Base-by-base conservation (phyloP, 2,113 vertebrate genomes). In the Tautogolabrus adspersus region DNA sequence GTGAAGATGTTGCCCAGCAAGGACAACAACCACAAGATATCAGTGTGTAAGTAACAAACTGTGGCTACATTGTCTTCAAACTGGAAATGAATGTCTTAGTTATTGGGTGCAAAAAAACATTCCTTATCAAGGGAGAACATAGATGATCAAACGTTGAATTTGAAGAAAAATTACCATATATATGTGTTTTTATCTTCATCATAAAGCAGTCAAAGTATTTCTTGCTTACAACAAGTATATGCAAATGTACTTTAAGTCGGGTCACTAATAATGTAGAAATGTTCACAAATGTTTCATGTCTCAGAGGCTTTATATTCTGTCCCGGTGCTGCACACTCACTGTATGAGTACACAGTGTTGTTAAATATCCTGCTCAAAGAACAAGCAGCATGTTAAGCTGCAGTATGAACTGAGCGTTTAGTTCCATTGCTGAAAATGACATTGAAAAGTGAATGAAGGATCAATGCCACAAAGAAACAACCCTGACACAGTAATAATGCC, bases 1-100 rank as follows among this genome's bases (percentile, higher is more conserved):
- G 98, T 99, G 64, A 99, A 99, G 91, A 96, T 99, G 85, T 94
- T 99, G 91, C 97, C 98, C 19, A 99, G 97, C 94, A 99, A 99
- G 92, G 97, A 99, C 90, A 99, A 94, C 80, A 97, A 96, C 93
- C 98, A 98, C 95, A 99, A 99, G 95, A 97, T 97, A 62, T 99
- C 98, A 89, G 98, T 99, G 88, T 97, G 98, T 99, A 96, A 97
- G 98, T 98, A 42, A 77, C 66, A 13, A 1, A 38, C 68, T 26
- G 57, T 3, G 10, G 16, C 3, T 47, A 49, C 5, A 49, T 16
- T 6, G 15, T 19, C 16, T 19, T 19, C 21, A 40, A 51, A 56
- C 13, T 0, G 5, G 4, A 44, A 10, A 9, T 46, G 44, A 6
- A 49, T 15, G 7, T 1, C 55, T n/a, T 8, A 6, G 3, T 37